Conservation (phyloP, 2,113 vertebrate species). For the Diphyllodes magnificus region DNA sequence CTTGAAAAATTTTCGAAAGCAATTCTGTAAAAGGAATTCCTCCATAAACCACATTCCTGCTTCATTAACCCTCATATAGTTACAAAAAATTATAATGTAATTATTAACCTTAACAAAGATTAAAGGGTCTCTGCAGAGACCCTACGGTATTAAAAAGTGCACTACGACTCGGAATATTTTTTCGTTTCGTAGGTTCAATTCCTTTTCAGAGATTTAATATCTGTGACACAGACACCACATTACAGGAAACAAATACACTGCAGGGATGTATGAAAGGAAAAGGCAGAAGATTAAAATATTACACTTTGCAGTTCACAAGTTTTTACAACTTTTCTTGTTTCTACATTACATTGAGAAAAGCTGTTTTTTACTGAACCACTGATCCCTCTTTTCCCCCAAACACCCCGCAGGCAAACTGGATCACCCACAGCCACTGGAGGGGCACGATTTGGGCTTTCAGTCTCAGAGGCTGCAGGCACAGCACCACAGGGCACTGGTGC, state of each 20-base stretch:
- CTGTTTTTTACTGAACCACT: not conserved
- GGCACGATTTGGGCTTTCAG: fast-evolving
- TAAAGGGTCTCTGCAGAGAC: not conserved
- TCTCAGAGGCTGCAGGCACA: not conserved
- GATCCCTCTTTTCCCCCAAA: not conserved
- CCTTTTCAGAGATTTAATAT: not conserved
- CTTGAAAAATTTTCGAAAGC: not conserved
- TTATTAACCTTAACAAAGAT: not conserved
- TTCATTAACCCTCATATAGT: not conserved
- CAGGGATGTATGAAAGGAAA: not conserved
- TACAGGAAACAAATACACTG: not conserved
- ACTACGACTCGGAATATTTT: not conserved
- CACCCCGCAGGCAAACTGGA: fast-evolving
- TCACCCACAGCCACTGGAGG: too few species aligned
- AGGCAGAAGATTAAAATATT: not conserved
- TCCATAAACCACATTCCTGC: not conserved
- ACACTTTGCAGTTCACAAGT: not conserved
- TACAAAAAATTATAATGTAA: not conserved
- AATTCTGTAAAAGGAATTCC: not conserved
- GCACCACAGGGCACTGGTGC: too few species aligned
- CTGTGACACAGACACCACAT: not conserved
- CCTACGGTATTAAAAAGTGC: not conserved
- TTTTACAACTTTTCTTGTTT: not conserved
- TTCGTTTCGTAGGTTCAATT: not conserved
- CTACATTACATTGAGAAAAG: not conserved